Percentiles rank a stretch among this genome's conserved stretches.
These are phyloP conservation scores for Amphipyra berbera DNA, from an alignment of 2,888 invertebrate species.

Conservation along the genomic window DNA sequence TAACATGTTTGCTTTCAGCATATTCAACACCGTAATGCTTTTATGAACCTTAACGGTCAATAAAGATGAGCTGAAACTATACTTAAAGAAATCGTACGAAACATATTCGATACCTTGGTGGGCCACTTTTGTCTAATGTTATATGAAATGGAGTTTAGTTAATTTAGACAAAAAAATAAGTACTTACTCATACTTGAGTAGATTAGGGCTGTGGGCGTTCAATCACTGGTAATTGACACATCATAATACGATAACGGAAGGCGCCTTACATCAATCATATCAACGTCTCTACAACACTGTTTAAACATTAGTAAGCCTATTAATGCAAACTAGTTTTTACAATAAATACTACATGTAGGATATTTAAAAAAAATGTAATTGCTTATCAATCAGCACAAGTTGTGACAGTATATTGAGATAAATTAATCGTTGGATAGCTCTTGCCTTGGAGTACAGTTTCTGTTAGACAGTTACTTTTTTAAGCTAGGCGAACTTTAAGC, in stretches of 20 bases:
- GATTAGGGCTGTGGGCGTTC: constrained; percentile 29
- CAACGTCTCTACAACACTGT: constrained; percentile 9
- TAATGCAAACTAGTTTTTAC: constrained; percentile 22
- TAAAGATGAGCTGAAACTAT: too few species aligned
- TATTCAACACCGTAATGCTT: too few species aligned
- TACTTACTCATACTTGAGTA: not conserved
- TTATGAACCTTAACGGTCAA: too few species aligned
- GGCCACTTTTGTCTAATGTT: too few species aligned
- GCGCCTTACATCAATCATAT: constrained; percentile 42
- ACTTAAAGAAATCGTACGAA: too few species aligned
- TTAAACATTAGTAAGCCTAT: constrained; percentile 14
- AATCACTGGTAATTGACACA: constrained; percentile 49
- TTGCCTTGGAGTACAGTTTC: constrained; percentile 11
- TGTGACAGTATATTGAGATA: constrained; percentile 15
- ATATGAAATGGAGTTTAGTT: too few species aligned
- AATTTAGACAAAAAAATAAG: not conserved
- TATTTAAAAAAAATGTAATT: not conserved
- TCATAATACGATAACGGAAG: constrained; percentile 33
- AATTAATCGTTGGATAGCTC: constrained; percentile 11
- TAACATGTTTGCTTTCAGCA: too few species aligned
- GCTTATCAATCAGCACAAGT: not conserved
- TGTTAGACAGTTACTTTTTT: constrained; percentile 12
- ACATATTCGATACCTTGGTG: too few species aligned
- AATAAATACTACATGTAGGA: not conserved
- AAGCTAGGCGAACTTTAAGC: constrained; percentile 24